Percentiles rank a stretch among this genome's conserved stretches.
phyloP scores from a whole-genome alignment of 2,888 invertebrate genomes.

The Tetragonisca angustula region DNA sequence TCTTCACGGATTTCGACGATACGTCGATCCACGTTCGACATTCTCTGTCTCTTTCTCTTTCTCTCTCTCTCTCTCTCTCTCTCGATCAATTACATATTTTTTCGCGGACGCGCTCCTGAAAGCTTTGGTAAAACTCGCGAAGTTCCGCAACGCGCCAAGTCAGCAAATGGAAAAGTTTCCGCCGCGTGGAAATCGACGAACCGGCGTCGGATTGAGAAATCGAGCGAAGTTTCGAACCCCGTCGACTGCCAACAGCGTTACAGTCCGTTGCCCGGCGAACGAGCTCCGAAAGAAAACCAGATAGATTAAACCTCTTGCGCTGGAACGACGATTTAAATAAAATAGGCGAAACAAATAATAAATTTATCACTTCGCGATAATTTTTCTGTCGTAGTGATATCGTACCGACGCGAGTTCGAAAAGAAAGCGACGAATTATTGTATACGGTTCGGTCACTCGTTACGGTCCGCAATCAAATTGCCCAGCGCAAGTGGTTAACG shows the following conservation, averaged over 20 bases:
- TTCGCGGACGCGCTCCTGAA: neutral
- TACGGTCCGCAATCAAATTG: too few species aligned
- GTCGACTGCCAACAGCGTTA: slow-evolving; percentile 8
- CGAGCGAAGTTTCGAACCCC: slow-evolving; percentile 33
- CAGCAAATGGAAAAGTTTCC: slow-evolving; percentile 45
- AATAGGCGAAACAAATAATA: too few species aligned
- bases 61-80: neutral
- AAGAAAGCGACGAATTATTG: too few species aligned
- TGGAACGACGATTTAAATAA: too few species aligned
- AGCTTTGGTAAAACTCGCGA: slow-evolving; percentile 18
- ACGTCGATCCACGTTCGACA: neutral
- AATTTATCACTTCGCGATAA: too few species aligned
- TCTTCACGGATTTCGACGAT: neutral
- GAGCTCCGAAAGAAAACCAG: neutral
- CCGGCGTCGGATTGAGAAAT: slow-evolving; percentile 30
- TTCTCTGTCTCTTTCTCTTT: neutral
- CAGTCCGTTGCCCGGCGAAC: slow-evolving; percentile 15
- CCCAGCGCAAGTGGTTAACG: neutral
- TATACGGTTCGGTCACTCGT: too few species aligned
- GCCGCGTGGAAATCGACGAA: slow-evolving; percentile 22
- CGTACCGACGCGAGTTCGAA: too few species aligned
- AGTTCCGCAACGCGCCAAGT: slow-evolving; percentile 19
- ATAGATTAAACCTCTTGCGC: neutral
- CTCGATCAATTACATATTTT: slow-evolving; percentile 40
- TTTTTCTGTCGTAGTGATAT: too few species aligned